Conservation (phyloP, 2,888 invertebrate genomes). For the Poecilobothrus nobilitatus region DNA sequence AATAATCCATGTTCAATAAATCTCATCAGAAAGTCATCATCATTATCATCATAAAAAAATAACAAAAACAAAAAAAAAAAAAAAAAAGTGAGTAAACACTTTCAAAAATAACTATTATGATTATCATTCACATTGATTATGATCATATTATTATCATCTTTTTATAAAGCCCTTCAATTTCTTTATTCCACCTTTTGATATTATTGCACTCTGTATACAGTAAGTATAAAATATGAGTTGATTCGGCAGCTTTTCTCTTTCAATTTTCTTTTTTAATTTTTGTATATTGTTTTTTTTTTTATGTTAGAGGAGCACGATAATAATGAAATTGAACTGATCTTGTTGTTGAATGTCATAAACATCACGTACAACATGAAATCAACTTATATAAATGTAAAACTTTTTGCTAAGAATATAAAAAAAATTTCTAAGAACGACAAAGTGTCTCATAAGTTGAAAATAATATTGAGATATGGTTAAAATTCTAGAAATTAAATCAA, state of each 20-base stretch:
- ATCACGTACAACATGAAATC: conserved; percentile 1
- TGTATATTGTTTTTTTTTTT: too few species aligned
- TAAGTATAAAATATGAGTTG: neutral
- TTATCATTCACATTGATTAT: neutral
- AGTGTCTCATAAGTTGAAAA: too few species aligned
- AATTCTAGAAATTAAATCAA: too few species aligned
- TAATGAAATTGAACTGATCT: neutral
- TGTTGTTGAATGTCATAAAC: conserved; percentile 4
- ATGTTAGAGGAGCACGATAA: neutral
- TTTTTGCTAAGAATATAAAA: neutral
- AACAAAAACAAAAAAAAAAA: too few species aligned
- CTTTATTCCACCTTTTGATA: neutral
- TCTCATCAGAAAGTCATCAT: neutral
- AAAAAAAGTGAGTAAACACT: neutral
- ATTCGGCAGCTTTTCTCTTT: neutral
- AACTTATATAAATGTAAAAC: neutral
- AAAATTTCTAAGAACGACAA: too few species aligned
- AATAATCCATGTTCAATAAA: neutral
- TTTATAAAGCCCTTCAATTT: neutral
- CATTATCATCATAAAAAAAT: neutral
- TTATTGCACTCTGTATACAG: neutral
- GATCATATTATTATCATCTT: neutral
- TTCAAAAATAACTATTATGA: neutral
- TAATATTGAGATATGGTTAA: too few species aligned
- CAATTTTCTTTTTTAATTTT: too few species aligned